These are phyloP conservation scores for Gila robusta DNA, from an alignment of 2,797 vertebrate species.

Conservation along the genomic window DNA sequence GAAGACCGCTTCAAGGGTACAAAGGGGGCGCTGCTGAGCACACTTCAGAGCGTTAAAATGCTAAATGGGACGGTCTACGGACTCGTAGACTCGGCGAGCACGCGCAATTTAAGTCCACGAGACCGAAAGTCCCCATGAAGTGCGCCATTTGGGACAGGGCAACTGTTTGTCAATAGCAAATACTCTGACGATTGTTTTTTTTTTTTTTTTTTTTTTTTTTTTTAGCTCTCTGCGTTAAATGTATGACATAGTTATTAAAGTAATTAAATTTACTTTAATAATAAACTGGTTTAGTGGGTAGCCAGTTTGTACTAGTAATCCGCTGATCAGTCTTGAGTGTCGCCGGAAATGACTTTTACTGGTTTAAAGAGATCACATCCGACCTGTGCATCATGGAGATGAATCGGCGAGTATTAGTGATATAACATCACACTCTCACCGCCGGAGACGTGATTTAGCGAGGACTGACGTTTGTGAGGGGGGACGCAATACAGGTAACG, in stretches of 20 bases:
- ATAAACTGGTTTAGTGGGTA: not conserved
- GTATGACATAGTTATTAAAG: not conserved
- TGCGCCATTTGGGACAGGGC: too few species aligned
- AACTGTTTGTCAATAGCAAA: not conserved
- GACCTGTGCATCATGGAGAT: slow-evolving; percentile 44
- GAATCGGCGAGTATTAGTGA: slow-evolving; percentile 11
- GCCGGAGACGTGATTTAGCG: not conserved
- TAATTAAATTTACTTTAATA: not conserved
- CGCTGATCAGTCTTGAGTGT: not conserved
- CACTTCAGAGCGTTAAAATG: too few species aligned
- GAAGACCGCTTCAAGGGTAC: too few species aligned
- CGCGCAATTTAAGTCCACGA: too few species aligned
- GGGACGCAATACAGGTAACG: not conserved
- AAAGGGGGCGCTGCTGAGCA: too few species aligned
- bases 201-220: too few species aligned
- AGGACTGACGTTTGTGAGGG: not conserved
- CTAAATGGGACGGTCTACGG: too few species aligned
- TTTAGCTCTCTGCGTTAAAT: not conserved
- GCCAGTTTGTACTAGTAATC: not conserved
- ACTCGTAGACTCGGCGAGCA: too few species aligned
- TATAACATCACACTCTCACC: not conserved
- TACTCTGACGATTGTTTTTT: not conserved
- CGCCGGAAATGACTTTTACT: slow-evolving; percentile 52
- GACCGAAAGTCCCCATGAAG: too few species aligned
- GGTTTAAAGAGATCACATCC: slow-evolving; percentile 33